Base-by-base conservation (phyloP, 2,888 invertebrate genomes). In the Nemoura dubitans region DNA sequence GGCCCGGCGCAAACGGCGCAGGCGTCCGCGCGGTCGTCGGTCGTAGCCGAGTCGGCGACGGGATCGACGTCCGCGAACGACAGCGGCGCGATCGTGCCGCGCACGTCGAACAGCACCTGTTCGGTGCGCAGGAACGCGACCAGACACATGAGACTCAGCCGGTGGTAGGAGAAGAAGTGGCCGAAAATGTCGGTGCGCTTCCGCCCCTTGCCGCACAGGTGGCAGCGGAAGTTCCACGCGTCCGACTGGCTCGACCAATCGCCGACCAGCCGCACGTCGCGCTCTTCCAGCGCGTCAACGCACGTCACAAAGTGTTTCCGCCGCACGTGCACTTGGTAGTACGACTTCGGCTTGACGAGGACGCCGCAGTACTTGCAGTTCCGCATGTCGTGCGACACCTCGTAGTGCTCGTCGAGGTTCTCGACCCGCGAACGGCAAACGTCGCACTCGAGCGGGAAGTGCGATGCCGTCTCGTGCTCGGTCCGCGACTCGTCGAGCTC, bases 141-240 rank as follows among this genome's bases (percentile, higher is more conserved):
- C 36, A 89, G 86, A 86, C 88, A 88, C 10, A 87, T 30, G 42
- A 89, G 80, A 16, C 88, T 88, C 27, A 88, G 84, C 25, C 88
- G 87, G 85, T 89, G 89, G 87, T 89, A 89, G 26, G 88, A 88
- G 85, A 87, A 88, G 85, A 89, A 88, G 85, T 89, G 89, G 29
- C 88, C 89, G 88, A 89, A 88, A 42, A 88, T 88, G 86, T 88
- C 88, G 7, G 88, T 83, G 36, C 88, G 87, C 80, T 88, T 87
- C 6, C 88, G 83, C 86, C 88, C 88, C 85, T 88, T 89, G 59
- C 88, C 88, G 86, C 89, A 89, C 7, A 89, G 85, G 29, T 86
- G 85, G 86, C 89, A 89, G 30, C 83, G 85, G 80, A 89, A 89
- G 59, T 87, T 88, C 89, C 89, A 89, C 0, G 87, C 87, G 29